A percentile compares a stretch with the other conserved stretches of the same genome.
phyloP scores from a whole-genome alignment of 2,888 invertebrate species.

The Tachina fera region DNA sequence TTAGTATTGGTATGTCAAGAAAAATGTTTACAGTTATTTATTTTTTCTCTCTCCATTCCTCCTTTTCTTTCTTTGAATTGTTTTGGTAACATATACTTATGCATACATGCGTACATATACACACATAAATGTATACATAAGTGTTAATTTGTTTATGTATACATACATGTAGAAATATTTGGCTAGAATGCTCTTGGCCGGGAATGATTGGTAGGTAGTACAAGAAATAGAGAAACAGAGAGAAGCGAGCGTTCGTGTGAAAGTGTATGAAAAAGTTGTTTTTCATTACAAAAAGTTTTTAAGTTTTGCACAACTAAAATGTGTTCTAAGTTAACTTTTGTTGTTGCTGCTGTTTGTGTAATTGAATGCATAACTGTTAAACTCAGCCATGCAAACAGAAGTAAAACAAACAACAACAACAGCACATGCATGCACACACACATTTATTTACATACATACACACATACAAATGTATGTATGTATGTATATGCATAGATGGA shows the following conservation, averaged over 20 bases:
- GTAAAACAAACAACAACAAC: constrained; percentile 19
- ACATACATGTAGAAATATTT: constrained; percentile 4
- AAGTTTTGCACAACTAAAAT: constrained; percentile 30
- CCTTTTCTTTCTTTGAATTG: neutral
- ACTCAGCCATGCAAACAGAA: constrained; percentile 48
- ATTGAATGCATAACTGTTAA: constrained; percentile 57
- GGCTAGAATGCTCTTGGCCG: constrained; percentile 10
- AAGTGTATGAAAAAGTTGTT: constrained; percentile 35
- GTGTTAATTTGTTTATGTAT: neutral
- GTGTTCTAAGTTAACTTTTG: constrained; percentile 41
- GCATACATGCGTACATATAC: neutral
- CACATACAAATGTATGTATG: neutral
- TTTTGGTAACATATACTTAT: constrained; percentile 5
- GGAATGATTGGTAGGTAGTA: neutral
- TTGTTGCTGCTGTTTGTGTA: constrained; percentile 27
- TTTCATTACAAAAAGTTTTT: constrained; percentile 22
- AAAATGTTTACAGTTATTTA: constrained; percentile 60
- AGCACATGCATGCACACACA: neutral
- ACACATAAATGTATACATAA: neutral
- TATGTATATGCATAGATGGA: neutral
- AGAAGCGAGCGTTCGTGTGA: constrained; percentile 2
- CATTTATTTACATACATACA: neutral
- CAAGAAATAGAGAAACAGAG: neutral
- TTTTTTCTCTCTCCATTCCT: neutral
- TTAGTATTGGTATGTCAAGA: constrained; percentile 41